Evolutionary conservation across 2,797 vertebrate species (phyloP).

Genomic region (Sebastes iracundus): DNA sequence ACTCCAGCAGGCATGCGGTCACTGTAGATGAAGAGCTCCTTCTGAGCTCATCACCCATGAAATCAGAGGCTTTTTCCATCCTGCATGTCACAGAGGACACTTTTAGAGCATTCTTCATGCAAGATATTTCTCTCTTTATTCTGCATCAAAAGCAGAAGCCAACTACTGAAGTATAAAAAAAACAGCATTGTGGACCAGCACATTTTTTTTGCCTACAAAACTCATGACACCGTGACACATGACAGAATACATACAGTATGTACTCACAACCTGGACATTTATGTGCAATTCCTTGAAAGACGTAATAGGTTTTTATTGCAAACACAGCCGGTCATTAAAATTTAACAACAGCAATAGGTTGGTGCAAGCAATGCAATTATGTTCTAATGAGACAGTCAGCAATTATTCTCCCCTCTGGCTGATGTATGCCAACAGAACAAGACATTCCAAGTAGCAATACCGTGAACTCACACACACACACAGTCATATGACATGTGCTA

Average conservation of each 20-base stretch:
- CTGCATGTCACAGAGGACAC: neutral
- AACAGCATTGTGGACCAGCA: neutral
- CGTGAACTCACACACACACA: neutral
- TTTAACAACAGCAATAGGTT: conserved; percentile 39
- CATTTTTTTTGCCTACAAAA: neutral
- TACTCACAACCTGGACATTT: neutral
- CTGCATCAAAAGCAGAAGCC: neutral
- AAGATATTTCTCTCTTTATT: neutral
- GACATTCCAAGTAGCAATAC: neutral
- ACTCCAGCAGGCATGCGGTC: neutral
- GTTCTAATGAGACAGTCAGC: conserved; percentile 49
- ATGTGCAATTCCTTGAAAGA: neutral
- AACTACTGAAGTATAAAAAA: neutral
- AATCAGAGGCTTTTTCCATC: neutral
- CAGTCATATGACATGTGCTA: too few relatives aligned
- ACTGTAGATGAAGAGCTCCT: neutral
- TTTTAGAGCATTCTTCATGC: neutral
- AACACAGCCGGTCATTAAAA: conserved; percentile 33
- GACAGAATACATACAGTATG: neutral
- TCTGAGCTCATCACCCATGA: neutral
- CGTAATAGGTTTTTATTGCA: neutral
- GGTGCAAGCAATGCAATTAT: conserved; percentile 15
- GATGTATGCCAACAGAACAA: conserved; percentile 12
- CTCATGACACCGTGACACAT: neutral
- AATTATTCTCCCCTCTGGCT: conserved; percentile 9